These are phyloP conservation scores for Henricia sp. DNA, from an alignment of 53 echinoderm and acorn worm genomes.

Conservation along the genomic window DNA sequence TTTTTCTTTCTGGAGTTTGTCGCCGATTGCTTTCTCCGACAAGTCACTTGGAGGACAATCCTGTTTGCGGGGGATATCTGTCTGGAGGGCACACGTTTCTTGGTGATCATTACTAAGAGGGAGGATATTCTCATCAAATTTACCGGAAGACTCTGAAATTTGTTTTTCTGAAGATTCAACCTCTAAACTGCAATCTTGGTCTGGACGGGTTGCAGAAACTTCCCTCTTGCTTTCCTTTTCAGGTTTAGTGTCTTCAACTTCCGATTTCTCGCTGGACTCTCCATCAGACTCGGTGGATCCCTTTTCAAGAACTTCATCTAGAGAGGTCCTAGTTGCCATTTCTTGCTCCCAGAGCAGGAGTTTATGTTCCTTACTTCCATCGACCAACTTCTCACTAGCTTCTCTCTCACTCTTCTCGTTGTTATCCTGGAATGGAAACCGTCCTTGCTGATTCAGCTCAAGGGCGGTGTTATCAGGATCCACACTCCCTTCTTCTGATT, in stretches of 20 bases:
- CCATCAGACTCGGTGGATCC: constrained; percentile 71
- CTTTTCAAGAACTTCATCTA: constrained; percentile 54
- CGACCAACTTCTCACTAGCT: constrained; percentile 74
- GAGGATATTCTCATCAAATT: constrained; percentile 58
- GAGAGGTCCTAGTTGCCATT: constrained; percentile 13
- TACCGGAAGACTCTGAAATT: constrained; percentile 36
- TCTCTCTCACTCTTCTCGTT: constrained; percentile 82
- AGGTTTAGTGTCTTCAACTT: constrained; percentile 59
- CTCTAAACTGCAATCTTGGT: neutral
- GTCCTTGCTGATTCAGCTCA: neutral
- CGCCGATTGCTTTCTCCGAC: constrained; percentile 72
- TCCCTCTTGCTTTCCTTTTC: constrained; percentile 59
- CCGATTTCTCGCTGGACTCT: constrained; percentile 76
- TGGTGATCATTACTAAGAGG: constrained; percentile 22
- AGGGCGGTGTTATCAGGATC: constrained; percentile 52
- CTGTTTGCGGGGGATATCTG: constrained; percentile 17
- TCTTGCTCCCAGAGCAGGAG: constrained; percentile 60
- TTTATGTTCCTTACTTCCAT: constrained; percentile 72
- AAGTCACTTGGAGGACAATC: constrained; percentile 20
- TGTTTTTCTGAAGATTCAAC: constrained; percentile 38
- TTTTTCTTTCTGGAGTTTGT: constrained; percentile 80
- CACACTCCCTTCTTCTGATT: constrained; percentile 32
- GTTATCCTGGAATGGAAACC: constrained; percentile 9
- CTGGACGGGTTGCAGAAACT: neutral
- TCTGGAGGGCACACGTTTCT: constrained; percentile 42